Conservation (phyloP, 2,888 invertebrate species). For the Leucozona laternaria region DNA sequence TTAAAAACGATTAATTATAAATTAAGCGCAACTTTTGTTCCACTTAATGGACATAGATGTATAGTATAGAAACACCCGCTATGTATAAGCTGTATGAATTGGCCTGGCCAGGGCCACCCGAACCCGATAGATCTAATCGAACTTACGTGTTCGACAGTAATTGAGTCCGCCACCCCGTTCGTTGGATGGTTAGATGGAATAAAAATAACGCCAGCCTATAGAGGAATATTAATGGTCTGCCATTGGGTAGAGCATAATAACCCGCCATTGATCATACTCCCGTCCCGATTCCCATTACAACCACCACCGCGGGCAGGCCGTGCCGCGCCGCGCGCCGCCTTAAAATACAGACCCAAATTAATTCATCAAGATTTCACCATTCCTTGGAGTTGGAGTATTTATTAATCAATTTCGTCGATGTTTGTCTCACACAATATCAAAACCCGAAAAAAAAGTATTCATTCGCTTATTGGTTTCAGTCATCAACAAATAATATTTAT, state of each 20-base stretch:
- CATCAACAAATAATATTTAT: conserved; percentile 75
- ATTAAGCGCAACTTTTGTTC: conserved; percentile 72
- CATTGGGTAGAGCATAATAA: conserved; percentile 50
- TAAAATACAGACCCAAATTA: conserved; percentile 56
- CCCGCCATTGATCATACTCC: conserved; percentile 61
- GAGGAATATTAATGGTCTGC: conserved; percentile 57
- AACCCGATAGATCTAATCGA: conserved; percentile 59
- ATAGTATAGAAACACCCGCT: conserved; percentile 8
- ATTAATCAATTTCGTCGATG: conserved; percentile 66
- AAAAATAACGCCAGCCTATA: conserved; percentile 57
- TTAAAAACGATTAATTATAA: conserved; percentile 75
- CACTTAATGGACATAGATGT: conserved; percentile 52
- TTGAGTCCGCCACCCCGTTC: conserved; percentile 56
- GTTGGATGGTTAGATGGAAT: not conserved
- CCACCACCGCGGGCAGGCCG: no score
- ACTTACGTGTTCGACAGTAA: conserved; percentile 70
- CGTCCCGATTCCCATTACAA: conserved; percentile 50
- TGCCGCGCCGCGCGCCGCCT: no score
- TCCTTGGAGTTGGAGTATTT: conserved; percentile 51
- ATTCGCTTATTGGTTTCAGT: conserved; percentile 76
- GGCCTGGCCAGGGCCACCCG: not conserved
- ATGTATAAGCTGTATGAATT: not conserved
- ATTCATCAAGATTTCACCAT: conserved; percentile 73
- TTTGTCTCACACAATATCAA: conserved; percentile 22
- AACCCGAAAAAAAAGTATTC: conserved; percentile 23